Percentiles rank a stretch among this genome's conserved stretches.
Evolutionary conservation across 2,113 vertebrate species (phyloP).

Genomic region (Saccopteryx bilineata): DNA sequence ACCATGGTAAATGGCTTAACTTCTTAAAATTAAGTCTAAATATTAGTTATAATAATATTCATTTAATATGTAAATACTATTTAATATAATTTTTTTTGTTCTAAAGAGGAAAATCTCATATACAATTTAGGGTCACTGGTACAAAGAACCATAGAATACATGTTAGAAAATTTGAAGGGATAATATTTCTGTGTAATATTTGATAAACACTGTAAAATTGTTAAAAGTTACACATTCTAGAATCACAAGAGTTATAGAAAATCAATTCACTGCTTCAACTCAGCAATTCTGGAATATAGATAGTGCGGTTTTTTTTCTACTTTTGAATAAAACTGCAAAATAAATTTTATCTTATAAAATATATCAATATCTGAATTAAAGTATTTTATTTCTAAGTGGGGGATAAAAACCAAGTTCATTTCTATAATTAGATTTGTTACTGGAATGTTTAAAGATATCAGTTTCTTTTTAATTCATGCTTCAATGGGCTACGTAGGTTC

Average conservation of each 20-base stretch:
- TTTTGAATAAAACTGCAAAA: constrained; percentile 54
- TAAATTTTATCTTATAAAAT: constrained; percentile 73
- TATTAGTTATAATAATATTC: background rate
- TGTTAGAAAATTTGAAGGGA: constrained; percentile 11
- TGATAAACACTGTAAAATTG: background rate
- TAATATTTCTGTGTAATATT: constrained; percentile 4
- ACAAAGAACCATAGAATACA: background rate
- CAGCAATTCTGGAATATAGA: constrained; percentile 26
- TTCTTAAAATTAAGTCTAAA: constrained; percentile 36
- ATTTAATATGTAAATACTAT: background rate
- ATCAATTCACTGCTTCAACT: background rate
- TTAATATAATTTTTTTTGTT: constrained; percentile 43
- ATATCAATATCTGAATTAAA: constrained; percentile 74
- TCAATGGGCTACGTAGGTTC: constrained; percentile 78
- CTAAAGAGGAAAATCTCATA: background rate
- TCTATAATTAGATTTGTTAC: constrained; percentile 84
- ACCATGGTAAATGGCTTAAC: constrained; percentile 10
- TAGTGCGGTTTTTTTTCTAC: constrained; percentile 50
- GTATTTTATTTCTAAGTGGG: constrained; percentile 77
- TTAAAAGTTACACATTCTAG: constrained; percentile 1
- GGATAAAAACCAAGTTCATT: constrained; percentile 83
- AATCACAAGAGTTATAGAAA: constrained; percentile 1
- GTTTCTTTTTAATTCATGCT: constrained; percentile 81
- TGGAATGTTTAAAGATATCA: constrained; percentile 82
- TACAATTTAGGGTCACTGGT: background rate